Evolutionary conservation across 2,797 vertebrate species (phyloP).

Genomic region (Octomys mimax): DNA sequence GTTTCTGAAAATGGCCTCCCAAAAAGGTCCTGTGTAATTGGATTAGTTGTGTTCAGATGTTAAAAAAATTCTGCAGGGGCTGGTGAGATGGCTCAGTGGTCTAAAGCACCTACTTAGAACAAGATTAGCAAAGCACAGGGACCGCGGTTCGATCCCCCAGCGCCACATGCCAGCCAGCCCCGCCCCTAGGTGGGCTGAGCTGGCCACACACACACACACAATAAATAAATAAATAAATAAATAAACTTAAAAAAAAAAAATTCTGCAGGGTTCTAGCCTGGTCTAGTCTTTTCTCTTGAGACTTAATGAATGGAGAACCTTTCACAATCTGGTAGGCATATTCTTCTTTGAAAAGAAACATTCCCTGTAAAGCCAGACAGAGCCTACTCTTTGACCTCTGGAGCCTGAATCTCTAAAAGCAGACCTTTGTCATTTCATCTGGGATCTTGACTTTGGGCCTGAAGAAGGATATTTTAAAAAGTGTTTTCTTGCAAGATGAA

Average conservation of each 20-base stretch:
- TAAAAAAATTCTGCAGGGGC: not conserved
- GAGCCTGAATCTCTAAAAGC: not conserved
- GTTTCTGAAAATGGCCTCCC: not conserved
- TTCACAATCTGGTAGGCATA: not conserved
- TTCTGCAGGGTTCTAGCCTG: not conserved
- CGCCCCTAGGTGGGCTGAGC: too few relatives aligned
- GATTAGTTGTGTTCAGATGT: not conserved
- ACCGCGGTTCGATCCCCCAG: too few relatives aligned
- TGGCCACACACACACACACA: too few relatives aligned
- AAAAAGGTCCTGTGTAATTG: not conserved
- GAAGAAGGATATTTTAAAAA: conserved; percentile 5
- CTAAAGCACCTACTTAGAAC: too few relatives aligned
- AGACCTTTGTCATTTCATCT: not conserved
- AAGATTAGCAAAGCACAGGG: too few relatives aligned
- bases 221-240: too few relatives aligned
- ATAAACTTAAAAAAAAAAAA: too few relatives aligned
- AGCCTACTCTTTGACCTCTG: not conserved
- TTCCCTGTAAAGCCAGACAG: not conserved
- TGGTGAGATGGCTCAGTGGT: too few relatives aligned
- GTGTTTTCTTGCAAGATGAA: not conserved
- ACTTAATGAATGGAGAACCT: not conserved
- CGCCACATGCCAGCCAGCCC: too few relatives aligned
- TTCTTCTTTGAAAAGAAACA: not conserved
- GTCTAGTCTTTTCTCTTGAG: not conserved
- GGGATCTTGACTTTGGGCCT: not conserved